Base-by-base conservation (phyloP, 2,113 vertebrate genomes). In the Gymnarchus niloticus region DNA sequence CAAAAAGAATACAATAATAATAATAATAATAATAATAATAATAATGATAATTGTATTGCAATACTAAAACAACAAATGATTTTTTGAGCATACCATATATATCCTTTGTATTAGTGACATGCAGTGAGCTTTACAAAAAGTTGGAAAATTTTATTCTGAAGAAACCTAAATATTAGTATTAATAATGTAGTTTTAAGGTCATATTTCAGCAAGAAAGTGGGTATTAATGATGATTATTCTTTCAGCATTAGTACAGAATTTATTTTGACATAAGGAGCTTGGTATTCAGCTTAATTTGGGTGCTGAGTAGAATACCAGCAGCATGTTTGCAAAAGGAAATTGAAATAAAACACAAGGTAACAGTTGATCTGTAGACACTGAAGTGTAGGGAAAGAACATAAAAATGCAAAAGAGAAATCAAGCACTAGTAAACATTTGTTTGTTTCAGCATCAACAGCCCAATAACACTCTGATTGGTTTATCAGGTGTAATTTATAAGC, bases 351-450 rank as follows among this genome's bases (percentile, higher is more conserved):
- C 14, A 37, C 37, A 69, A 41, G 65, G 14, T 73, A 73, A 54
- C n/a, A 69, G 49, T 6, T 81, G 77, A 51, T 51, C 48, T 19
- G 48, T 9, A 51, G 77, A 80, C 37, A 14, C 2, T 49, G 76
- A 80, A 80, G 46, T 49, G 77, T 8, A 51, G 77, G 48, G 46
- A 49, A 8, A 25, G 23, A 81, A 46, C 2, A 23, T 28, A 49
- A 12, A 33, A 25, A 46, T 48, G 23, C 83, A 84, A 84, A 59
- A 48, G 48, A 41, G 44, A 51, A 51, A 76, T n/a, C 33, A 51
- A 9, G 83, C 59, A 84, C 73, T 46, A 77, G 48, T 85, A 44
- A 54, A 37, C 76, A 59, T 44, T 81, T 41, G 57, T 80, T 57
- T 7, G 21, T 5, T 8, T 80, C 76, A 21, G 23, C 19, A 10